Base-by-base conservation (phyloP, 2,797 vertebrate species). In the Hyperoplus lanceolatus region DNA sequence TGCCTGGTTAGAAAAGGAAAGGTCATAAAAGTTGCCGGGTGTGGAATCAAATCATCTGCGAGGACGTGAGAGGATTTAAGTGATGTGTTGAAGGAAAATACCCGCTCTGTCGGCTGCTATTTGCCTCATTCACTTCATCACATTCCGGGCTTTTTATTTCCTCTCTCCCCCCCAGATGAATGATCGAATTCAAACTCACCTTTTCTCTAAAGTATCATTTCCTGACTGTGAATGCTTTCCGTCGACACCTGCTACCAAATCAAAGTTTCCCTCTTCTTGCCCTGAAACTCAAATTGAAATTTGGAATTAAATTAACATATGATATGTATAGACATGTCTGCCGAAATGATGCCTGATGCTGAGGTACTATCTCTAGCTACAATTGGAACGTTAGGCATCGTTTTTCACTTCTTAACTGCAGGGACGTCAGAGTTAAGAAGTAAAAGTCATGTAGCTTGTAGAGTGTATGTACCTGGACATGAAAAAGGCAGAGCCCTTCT, bases 1-100 rank as follows among this genome's bases (percentile, higher is more conserved):
- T 80, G 79, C 80, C 78, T 73, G 80, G 75, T 89, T 86, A 81
- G 80, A 86, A 29, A 29, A 56, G 56, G 48, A 90, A 86, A 89
- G 85, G 85, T 89, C 85, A 82, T 93, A 90, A 91, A 92, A 90
- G 79, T 84, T 83, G 68, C 80, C 81, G 89, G 88, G 89, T 90
- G 87, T 82, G 83, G 80, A 93, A 88, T 91, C 72, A 86, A 92
- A 92, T 92, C 86, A 87, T 90, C 81, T 57, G 70, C 76, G 85
- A 58, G 86, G 83, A 88, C 67, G 64, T 83, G 84, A 78, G 74
- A 67, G 74, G 82, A 85, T 85, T 87, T 88, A 87, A 91, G 87
- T 83, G 77, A 29, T 87, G 88, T 75, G 83, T 82, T 84, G 59
- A 79, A 84, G 77, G 70, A 82, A 88, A 87, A 87, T 68, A 75